Percentiles rank a stretch among this genome's conserved stretches.
Conservation (phyloP, 2,888 invertebrate genomes). For the Matsumyia berberina region DNA sequence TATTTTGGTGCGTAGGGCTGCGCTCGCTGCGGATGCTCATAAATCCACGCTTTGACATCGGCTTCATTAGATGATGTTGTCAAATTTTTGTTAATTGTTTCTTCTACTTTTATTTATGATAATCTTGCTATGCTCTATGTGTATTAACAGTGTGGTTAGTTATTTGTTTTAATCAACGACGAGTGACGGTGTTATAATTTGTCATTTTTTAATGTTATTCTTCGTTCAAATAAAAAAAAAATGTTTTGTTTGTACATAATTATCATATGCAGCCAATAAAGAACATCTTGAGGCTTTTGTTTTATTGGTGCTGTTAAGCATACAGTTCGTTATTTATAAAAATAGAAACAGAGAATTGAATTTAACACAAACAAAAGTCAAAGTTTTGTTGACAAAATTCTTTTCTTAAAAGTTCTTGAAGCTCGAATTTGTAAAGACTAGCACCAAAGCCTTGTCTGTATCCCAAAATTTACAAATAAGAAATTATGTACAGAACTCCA, state of each 20-base stretch:
- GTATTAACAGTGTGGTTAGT: slow-evolving; percentile 69
- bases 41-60: slow-evolving; percentile 71
- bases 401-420: too few relatives aligned
- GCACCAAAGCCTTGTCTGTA: too few relatives aligned
- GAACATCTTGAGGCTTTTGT: not conserved
- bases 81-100: slow-evolving; percentile 76
- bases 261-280: not conserved
- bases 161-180: slow-evolving; percentile 72
- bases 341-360: not conserved
- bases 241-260: not conserved
- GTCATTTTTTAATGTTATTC: slow-evolving; percentile 42
- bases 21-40: slow-evolving; percentile 71
- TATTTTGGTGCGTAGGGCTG: slow-evolving; percentile 66
- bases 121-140: slow-evolving; percentile 46
- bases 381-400: too few relatives aligned
- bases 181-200: slow-evolving; percentile 72
- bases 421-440: too few relatives aligned
- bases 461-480: too few relatives aligned
- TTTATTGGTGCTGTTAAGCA: not conserved
- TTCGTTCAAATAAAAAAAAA: not conserved
- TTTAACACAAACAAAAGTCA: too few relatives aligned
- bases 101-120: slow-evolving; percentile 70
- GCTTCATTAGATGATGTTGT: slow-evolving; percentile 74
- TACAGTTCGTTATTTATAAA: not conserved
- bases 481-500: too few relatives aligned